A percentile compares a stretch with the other conserved stretches of the same genome.
Conservation (phyloP, 2,888 invertebrate species). For the Caenorhabditis angaria region DNA sequence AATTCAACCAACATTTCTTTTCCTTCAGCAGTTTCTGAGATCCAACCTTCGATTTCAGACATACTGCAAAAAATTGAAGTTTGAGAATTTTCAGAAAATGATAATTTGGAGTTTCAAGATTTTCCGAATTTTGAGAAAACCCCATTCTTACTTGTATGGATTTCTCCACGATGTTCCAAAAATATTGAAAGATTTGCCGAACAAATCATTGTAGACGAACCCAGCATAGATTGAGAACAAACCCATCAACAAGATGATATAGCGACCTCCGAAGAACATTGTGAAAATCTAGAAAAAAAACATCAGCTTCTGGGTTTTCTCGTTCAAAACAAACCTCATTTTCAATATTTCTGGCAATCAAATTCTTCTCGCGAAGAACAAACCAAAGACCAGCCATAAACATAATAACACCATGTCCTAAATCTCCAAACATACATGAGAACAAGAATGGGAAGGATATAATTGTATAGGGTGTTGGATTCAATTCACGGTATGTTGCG, state of each 20-base stretch:
- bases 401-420: constrained; percentile 92
- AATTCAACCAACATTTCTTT: constrained; percentile 36
- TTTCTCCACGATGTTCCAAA: constrained; percentile 73
- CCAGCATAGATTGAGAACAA: constrained; percentile 69
- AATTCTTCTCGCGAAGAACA: constrained; percentile 89
- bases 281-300: constrained; percentile 44
- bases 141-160: constrained; percentile 41
- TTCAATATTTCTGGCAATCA: constrained; percentile 73
- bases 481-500: constrained; percentile 93
- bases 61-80: constrained; percentile 19
- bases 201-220: constrained; percentile 65
- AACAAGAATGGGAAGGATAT: constrained; percentile 97
- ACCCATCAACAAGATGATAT: constrained; percentile 68
- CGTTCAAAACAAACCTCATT: constrained; percentile 68
- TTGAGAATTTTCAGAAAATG: not conserved
- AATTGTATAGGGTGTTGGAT: constrained; percentile 94
- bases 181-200: constrained; percentile 72
- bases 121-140: not conserved
- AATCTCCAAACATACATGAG: constrained; percentile 97
- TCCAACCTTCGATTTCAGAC: constrained; percentile 32
- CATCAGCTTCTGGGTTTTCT: not conserved
- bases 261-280: constrained; percentile 67
- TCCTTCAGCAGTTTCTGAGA: not conserved
- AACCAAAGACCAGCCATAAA: constrained; percentile 90
- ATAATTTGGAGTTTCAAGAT: constrained; percentile 1